Conservation (phyloP, 2,888 invertebrate species). For the Lepidocyrtinus sp. region DNA sequence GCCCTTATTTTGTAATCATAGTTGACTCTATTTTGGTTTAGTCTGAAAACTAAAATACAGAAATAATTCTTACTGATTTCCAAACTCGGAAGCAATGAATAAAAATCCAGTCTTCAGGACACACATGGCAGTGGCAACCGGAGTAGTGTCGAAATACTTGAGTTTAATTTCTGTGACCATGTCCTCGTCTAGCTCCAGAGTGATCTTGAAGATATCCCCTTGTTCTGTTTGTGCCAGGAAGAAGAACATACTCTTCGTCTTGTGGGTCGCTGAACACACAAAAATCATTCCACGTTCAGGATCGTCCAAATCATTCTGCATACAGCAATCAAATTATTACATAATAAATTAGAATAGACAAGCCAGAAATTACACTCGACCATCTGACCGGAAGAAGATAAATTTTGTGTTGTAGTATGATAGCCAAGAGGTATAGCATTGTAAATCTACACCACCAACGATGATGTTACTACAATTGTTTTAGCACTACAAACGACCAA, state of each 20-base stretch:
- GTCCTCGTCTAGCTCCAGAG: constrained; percentile 96
- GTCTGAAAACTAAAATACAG: not conserved
- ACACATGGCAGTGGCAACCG: constrained; percentile 96
- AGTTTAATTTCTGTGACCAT: constrained; percentile 98
- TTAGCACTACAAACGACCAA: constrained; percentile 69
- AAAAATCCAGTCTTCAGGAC: constrained; percentile 98
- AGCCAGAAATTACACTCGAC: not conserved
- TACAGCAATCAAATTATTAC: too few relatives aligned
- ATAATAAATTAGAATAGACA: constrained; percentile 21
- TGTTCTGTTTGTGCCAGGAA: constrained; percentile 99
- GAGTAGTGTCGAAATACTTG: constrained; percentile 99
- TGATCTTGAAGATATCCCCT: constrained; percentile 97
- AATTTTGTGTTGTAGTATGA: constrained; percentile 55
- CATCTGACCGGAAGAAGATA: constrained; percentile 9
- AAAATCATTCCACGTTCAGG: constrained; percentile 99
- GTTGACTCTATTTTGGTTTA: too few relatives aligned
- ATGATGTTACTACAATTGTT: constrained; percentile 59
- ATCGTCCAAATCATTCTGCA: constrained; percentile 95
- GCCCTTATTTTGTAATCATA: too few relatives aligned
- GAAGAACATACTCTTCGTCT: constrained; percentile 99
- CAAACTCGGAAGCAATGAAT: constrained; percentile 98
- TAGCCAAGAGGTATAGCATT: constrained; percentile 66
- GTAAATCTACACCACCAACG: constrained; percentile 63
- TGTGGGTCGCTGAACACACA: constrained; percentile 98
- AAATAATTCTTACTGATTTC: constrained; percentile 92